phyloP scores from a whole-genome alignment of 2,113 vertebrate genomes.

The Eonycteris spelaea region DNA sequence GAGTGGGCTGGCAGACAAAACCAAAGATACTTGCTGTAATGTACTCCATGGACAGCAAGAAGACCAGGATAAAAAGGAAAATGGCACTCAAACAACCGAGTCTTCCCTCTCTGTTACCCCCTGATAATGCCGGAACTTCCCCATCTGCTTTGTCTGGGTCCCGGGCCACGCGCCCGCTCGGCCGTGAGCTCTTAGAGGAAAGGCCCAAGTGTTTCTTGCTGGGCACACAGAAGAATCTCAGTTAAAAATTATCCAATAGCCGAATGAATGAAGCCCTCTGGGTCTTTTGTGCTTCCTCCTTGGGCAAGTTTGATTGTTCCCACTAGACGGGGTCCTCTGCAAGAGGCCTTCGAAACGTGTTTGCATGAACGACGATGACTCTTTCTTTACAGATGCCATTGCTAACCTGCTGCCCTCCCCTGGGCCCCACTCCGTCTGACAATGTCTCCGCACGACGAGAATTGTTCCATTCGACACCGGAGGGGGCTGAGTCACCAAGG shows the following conservation, averaged over 20 bases:
- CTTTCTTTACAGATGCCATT: not conserved
- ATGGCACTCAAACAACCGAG: not conserved
- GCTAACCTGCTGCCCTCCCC: not conserved
- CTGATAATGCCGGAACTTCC: not conserved
- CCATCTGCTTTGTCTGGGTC: not conserved
- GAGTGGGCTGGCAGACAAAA: not conserved
- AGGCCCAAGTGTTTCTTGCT: not conserved
- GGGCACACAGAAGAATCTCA: not conserved
- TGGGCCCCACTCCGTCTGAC: not conserved
- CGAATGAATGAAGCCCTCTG: not conserved
- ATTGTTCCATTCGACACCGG: not conserved
- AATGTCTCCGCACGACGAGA: not conserved
- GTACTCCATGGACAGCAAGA: not conserved
- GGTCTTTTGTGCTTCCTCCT: not conserved
- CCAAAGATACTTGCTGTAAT: fast-evolving
- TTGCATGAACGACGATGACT: not conserved
- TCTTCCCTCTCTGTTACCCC: not conserved
- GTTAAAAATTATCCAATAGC: not conserved
- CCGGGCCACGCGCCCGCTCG: no score
- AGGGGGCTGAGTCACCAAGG: not conserved
- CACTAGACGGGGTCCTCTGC: not conserved
- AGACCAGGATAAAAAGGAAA: not conserved
- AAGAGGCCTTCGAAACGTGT: not conserved
- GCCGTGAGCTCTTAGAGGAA: not conserved
- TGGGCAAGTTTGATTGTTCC: not conserved